Evolutionary conservation across 2,113 vertebrate species (phyloP), one percentile per base, ranked within the genome.

Genomic region (Pollachius pollachius): DNA sequence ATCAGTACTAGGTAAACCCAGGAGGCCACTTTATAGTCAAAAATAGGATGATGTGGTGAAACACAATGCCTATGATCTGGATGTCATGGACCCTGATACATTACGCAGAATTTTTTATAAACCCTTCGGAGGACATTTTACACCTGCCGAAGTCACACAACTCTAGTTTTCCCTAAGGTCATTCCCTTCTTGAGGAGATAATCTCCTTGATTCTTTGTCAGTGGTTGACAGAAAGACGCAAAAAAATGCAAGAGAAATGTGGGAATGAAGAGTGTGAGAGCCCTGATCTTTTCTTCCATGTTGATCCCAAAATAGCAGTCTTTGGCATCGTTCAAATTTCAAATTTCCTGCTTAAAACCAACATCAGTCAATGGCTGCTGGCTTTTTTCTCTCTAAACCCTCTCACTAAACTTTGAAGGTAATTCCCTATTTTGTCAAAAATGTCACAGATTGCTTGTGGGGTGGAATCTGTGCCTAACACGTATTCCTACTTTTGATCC

Each of bases 131-230:
- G 83, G 78, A 54, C 17, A 5, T 56, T 70, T 84, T 62, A 69
- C 82, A 78, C 67, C 78, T 82, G 69, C 48, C 64, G 66, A 81
- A 85, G 82, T 72, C 62, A 70, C 81, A 64, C 52, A 66, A 75
- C 79, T 75, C 69, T 65, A 41, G 63, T 68, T 84, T 34, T 37
- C 68, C 52, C 72, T 73, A 67, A 65, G 83, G 70, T 75, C 70
- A 70, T 34, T 34, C 56, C 54, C 68, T 34, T 34, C 72, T 67
- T 67, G 41, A 62, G 73, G 69, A 80, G 74, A 79, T 89, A 89
- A 91, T 85, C 62, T 75, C 74, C 85, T 89, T 90, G 78, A 87
- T 89, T 86, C 77, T 88, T 86, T 90, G 87, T 91, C 78, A 69
- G 37, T 64, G 78, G 71, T 69, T 85, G 83, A 80, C 72, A 78